These are phyloP conservation scores for Melanotus villosus DNA, from an alignment of 2,888 invertebrate species.

Conservation along the genomic window DNA sequence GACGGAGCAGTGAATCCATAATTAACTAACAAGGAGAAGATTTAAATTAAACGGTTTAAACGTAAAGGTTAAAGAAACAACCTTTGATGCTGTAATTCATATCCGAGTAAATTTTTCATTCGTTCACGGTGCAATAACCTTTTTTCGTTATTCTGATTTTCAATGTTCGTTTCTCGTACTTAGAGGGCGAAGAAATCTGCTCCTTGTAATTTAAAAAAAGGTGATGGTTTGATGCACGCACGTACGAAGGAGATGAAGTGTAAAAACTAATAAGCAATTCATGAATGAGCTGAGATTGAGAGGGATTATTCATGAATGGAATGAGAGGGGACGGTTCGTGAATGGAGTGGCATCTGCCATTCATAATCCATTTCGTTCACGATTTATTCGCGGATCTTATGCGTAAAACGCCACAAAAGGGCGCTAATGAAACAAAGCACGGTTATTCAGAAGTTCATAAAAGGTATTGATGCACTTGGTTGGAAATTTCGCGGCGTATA, in stretches of 20 bases:
- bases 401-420: constrained; percentile 11
- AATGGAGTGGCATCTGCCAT: constrained; percentile 29
- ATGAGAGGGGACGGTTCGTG: constrained; percentile 16
- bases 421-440: constrained; percentile 19
- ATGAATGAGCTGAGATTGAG: constrained; percentile 20
- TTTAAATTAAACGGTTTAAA: too few species aligned
- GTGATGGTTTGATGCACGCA: constrained; percentile 1
- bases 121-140: not conserved
- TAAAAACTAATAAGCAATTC: constrained; percentile 16
- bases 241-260: not conserved
- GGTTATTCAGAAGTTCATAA: not conserved
- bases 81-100: too few species aligned
- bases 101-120: too few species aligned
- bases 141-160: not conserved
- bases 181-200: not conserved
- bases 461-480: not conserved
- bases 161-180: not conserved
- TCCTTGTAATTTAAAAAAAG: not conserved
- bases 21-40: too few species aligned
- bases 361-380: constrained; percentile 28
- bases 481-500: not conserved
- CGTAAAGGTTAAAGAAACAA: too few species aligned
- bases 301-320: constrained; percentile 28
- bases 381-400: constrained; percentile 22
- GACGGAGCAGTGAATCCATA: too few species aligned